These are phyloP conservation scores for Ceratosolen solmsi DNA, from an alignment of 1,140 invertebrate genomes.

Conservation along the genomic window DNA sequence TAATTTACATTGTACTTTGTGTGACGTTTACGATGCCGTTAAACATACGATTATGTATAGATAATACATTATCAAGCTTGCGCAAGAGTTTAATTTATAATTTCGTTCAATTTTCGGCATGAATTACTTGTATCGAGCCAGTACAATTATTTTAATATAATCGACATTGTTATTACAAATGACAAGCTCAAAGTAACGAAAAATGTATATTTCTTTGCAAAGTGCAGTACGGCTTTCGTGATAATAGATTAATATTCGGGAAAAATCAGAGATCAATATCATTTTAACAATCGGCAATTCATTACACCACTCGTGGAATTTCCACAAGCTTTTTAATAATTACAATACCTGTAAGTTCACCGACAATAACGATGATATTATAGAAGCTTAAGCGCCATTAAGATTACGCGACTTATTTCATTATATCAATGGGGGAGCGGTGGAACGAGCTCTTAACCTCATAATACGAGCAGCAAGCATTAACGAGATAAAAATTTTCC, in stretches of 20 bases:
- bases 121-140: no score
- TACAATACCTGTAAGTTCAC: neutral
- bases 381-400: neutral
- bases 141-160: no score
- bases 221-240: no score
- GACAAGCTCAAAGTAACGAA: no score
- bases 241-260: no score
- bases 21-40: no score
- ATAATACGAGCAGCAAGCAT: neutral
- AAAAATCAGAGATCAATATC: neutral
- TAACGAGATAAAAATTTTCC: constrained; percentile 2
- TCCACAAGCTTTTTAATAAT: neutral
- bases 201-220: no score
- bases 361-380: neutral
- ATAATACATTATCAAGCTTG: no score
- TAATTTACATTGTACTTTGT: no score
- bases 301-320: neutral
- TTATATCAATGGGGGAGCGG: neutral
- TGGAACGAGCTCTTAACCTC: neutral
- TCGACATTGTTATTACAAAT: no score
- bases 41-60: no score
- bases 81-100: no score
- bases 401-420: constrained; percentile 7
- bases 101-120: neutral
- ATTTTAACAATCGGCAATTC: neutral